Conservation (phyloP, 2,113 vertebrate species). For the Misgurnus anguillicaudatus region DNA sequence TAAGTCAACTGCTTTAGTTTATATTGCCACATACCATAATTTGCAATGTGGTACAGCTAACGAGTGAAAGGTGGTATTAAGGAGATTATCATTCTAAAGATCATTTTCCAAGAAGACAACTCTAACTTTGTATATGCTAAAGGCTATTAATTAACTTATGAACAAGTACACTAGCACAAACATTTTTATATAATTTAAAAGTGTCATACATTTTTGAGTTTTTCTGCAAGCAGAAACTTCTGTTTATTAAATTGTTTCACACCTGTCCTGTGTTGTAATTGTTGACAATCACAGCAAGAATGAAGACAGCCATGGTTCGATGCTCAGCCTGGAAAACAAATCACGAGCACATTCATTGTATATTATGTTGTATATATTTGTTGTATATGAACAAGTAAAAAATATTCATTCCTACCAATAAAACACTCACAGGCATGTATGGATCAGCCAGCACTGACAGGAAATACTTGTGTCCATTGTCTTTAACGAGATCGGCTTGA, state of each 20-base stretch:
- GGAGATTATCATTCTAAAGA: no score
- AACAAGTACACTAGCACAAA: no score
- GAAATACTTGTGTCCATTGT: constrained; percentile 99
- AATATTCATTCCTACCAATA: background rate
- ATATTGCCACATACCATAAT: no score
- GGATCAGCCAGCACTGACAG: constrained; percentile 95
- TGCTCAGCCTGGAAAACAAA: constrained; percentile 86
- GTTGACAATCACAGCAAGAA: constrained; percentile 96
- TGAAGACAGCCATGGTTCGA: constrained; percentile 97
- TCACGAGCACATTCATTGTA: background rate
- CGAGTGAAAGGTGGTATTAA: no score
- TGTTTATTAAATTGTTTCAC: constrained; percentile 45
- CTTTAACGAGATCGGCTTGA: constrained; percentile 97
- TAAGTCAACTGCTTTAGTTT: no score
- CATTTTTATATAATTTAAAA: no score
- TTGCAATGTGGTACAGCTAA: no score
- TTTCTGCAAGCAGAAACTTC: background rate
- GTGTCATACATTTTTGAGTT: no score
- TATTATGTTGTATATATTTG: no score
- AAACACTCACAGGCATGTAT: constrained; percentile 93
- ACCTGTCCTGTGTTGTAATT: constrained; percentile 97
- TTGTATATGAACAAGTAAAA: background rate
- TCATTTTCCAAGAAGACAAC: no score
- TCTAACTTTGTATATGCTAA: no score
- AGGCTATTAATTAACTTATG: no score